Base-by-base conservation (phyloP, 2,888 invertebrate species). In the Drosophila sordidapex region DNA sequence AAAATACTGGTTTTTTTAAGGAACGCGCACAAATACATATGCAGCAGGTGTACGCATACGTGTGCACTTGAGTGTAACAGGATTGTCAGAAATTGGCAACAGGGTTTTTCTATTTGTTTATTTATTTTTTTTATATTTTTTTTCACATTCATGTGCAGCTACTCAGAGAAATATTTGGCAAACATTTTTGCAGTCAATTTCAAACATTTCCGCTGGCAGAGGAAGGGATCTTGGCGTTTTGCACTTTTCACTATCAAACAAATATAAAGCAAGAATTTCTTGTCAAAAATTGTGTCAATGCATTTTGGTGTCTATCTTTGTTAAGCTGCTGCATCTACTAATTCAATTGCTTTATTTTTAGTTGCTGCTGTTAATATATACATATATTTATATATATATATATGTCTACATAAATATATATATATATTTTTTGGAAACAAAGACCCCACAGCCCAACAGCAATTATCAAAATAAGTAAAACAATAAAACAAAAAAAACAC, bases 121-220 rank as follows among this genome's bases (percentile, higher is more conserved):
- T 33, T 49, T 46, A 29, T 25, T 25, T 27, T 38, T n/a, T 8
- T 21, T 8, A 27, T 46, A 29, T n/a, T n/a, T 31, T 33, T 8
- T 25, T 6, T 2, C 25, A 25, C 13, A 29, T 27, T 38, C 4
- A 18, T 56, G n/a, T 4, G 13, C 60, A 60, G 25, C 27, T 53
- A 51, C 46, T 35, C 53, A 58, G 10, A 21, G 18, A 66, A 67
- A 57, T 74, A 73, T 81, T 86, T 86, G 81, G 81, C 84, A 83
- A 86, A 86, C 87, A 86, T 83, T 81, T 81, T 64, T 61, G 43
- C 48, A 48, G 48, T 36, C 53, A 59, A 59, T 62, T 18, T 46
- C 60, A 71, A 64, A 64, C 59, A 58, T 40, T 70, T 59, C 11
- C 4, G 7, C 18, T 15, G 4, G 38, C 31, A 35, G n/a, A 18